Evolutionary conservation across 1,140 invertebrate genomes (phyloP).

Genomic region (Ceratina calcarata): DNA sequence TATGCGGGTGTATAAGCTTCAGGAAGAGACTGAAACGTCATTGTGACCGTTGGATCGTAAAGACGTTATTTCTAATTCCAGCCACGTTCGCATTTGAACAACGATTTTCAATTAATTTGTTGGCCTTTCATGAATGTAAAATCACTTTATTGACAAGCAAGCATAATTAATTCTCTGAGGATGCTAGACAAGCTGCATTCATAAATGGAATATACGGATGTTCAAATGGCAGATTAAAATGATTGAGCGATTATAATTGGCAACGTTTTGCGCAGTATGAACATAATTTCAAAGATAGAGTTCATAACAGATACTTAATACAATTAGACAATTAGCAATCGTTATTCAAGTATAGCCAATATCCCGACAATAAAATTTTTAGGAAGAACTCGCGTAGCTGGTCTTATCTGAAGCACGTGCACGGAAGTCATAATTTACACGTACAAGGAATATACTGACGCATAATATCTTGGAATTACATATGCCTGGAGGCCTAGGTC

Average conservation of each 20-base stretch:
- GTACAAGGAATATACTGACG: slow-evolving; percentile 27
- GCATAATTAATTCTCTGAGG: slow-evolving; percentile 14
- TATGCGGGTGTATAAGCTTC: slow-evolving; percentile 5
- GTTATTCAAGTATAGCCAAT: neutral
- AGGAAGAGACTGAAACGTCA: slow-evolving; percentile 23
- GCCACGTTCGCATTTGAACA: neutral
- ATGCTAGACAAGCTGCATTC: no score
- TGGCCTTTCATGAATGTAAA: neutral
- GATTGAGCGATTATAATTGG: no score
- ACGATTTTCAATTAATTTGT: slow-evolving; percentile 22
- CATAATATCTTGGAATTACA: slow-evolving; percentile 47
- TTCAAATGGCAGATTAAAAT: neutral
- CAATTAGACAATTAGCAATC: no score
- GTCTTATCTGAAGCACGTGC: slow-evolving; percentile 45
- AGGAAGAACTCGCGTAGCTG: slow-evolving; percentile 13
- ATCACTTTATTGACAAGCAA: no score
- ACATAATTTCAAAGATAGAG: no score
- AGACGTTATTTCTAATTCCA: slow-evolving; percentile 30
- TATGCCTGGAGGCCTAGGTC: slow-evolving; percentile 49
- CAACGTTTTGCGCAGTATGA: no score
- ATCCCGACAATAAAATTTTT: slow-evolving; percentile 22
- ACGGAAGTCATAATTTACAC: slow-evolving; percentile 46
- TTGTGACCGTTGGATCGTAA: neutral
- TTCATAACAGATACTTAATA: no score
- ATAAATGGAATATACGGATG: no score